Percentiles rank a stretch among this genome's conserved stretches.
phyloP scores from a whole-genome alignment of 2,113 vertebrate species.

The Chrysemys picta region DNA sequence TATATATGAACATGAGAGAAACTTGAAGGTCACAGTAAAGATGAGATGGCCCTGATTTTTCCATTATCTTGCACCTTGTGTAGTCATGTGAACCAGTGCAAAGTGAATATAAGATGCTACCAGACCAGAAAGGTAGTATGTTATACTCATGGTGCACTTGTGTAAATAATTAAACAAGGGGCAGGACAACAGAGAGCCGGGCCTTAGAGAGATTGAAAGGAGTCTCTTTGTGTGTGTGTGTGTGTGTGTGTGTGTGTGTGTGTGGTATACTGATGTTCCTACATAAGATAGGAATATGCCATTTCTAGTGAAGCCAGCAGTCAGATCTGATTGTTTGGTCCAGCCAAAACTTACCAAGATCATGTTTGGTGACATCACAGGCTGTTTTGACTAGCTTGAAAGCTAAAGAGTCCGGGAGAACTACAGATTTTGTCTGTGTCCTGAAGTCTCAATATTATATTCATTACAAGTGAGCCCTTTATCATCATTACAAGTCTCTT shows the following conservation, averaged over 20 bases:
- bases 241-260: neutral
- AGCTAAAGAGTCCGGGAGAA: neutral
- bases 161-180: neutral
- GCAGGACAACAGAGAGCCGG: neutral
- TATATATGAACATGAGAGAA: neutral
- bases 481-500: rapidly evolving
- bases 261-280: neutral
- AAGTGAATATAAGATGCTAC: neutral
- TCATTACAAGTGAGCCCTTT: rapidly evolving
- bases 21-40: neutral
- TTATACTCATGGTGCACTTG: neutral
- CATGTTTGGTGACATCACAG: rapidly evolving
- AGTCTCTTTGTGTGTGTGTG: neutral
- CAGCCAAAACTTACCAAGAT: neutral
- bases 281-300: neutral
- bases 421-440: neutral
- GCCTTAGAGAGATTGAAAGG: neutral
- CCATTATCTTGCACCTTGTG: neutral
- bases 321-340: neutral
- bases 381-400: neutral
- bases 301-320: neutral
- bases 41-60: neutral
- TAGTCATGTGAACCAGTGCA: neutral
- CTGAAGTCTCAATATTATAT: neutral
- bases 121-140: neutral